phyloP scores from a whole-genome alignment of 2,113 vertebrate genomes.

The Cyprinodon brontotheroides region DNA sequence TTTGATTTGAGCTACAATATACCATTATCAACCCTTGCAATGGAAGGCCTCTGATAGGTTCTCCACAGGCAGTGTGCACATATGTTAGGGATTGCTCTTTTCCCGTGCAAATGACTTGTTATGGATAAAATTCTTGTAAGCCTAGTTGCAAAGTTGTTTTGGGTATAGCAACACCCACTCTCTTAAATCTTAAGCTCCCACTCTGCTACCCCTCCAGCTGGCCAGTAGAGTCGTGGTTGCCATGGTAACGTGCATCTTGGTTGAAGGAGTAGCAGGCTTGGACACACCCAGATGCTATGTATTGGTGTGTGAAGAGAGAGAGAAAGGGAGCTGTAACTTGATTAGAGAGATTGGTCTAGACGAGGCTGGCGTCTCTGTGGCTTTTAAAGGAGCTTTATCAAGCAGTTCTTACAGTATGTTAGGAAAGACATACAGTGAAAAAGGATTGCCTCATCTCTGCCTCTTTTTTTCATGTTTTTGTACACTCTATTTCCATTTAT shows the following conservation, averaged over 20 bases:
- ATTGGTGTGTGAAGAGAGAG: constrained; percentile 37
- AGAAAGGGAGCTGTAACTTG: constrained; percentile 53
- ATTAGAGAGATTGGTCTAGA: constrained; percentile 70
- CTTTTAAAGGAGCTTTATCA: constrained; percentile 51
- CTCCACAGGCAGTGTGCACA: not conserved
- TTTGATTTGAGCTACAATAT: too few species aligned
- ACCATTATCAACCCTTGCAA: not conserved
- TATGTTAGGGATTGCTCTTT: not conserved
- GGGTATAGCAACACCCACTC: not conserved
- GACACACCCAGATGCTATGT: constrained; percentile 54
- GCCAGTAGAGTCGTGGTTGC: constrained; percentile 51
- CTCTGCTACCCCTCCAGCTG: constrained; percentile 51
- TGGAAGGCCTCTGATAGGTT: not conserved
- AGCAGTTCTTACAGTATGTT: constrained; percentile 21
- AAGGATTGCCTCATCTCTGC: not conserved
- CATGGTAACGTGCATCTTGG: constrained; percentile 47
- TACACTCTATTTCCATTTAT: not conserved
- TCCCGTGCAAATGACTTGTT: not conserved
- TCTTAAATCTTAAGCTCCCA: constrained; percentile 40
- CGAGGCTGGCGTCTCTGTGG: constrained; percentile 61
- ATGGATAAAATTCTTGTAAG: not conserved
- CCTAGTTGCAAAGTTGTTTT: constrained; percentile 4
- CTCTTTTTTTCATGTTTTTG: not conserved
- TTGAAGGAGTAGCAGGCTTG: constrained; percentile 17
- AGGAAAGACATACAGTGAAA: not conserved